A percentile compares a stretch with the other conserved stretches of the same genome.
Evolutionary conservation across 2,888 invertebrate genomes (phyloP).

Genomic region (Acronicta psi): DNA sequence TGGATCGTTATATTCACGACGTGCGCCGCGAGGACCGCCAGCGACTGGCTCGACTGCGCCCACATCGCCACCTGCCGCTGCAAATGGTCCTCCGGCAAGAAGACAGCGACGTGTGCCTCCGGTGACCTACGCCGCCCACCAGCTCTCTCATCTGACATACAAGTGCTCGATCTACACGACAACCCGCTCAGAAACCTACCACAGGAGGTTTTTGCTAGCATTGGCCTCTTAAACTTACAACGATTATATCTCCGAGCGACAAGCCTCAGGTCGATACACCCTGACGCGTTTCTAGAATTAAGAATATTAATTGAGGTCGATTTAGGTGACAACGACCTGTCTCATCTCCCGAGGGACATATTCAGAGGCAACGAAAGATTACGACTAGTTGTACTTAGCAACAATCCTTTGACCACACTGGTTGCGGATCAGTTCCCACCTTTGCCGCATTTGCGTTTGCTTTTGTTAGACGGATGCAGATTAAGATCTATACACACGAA

Average conservation of each 20-base stretch:
- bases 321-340: slow-evolving; percentile 94
- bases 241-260: slow-evolving; percentile 94
- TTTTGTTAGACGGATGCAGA: slow-evolving; percentile 94
- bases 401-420: slow-evolving; percentile 94
- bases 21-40: slow-evolving; percentile 85
- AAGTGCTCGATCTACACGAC: slow-evolving; percentile 94
- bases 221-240: slow-evolving; percentile 95
- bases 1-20: slow-evolving; percentile 87
- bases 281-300: slow-evolving; percentile 95
- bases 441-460: slow-evolving; percentile 93
- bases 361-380: slow-evolving; percentile 95
- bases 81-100: slow-evolving; percentile 97
- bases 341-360: slow-evolving; percentile 92
- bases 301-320: slow-evolving; percentile 96
- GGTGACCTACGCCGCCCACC: slow-evolving; percentile 95
- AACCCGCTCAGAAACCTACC: slow-evolving; percentile 93
- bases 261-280: slow-evolving; percentile 93
- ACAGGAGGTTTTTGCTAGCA: slow-evolving; percentile 93
- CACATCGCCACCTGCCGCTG: slow-evolving; percentile 95
- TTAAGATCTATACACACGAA: slow-evolving; percentile 93
- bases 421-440: slow-evolving; percentile 94
- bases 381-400: slow-evolving; percentile 93
- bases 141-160: slow-evolving; percentile 86
- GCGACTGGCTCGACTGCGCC: slow-evolving; percentile 96
- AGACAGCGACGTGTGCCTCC: slow-evolving; percentile 95